These are phyloP conservation scores for Andricus quercusramuli DNA, from an alignment of 2,888 invertebrate genomes.

Conservation along the genomic window DNA sequence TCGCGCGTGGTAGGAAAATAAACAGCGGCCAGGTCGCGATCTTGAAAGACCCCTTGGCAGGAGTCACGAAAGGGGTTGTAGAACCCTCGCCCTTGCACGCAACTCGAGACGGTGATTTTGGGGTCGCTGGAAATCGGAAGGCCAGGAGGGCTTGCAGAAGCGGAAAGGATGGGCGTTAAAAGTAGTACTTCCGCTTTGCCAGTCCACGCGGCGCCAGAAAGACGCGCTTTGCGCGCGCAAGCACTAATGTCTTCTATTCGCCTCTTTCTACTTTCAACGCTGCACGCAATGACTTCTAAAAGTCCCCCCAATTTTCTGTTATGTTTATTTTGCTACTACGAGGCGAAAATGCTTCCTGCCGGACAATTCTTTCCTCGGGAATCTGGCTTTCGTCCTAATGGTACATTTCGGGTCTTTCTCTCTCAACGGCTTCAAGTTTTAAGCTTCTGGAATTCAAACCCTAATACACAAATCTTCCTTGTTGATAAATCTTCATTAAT, in stretches of 20 bases:
- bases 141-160: slow-evolving; percentile 46
- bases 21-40: slow-evolving; percentile 25
- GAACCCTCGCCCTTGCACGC: slow-evolving; percentile 58
- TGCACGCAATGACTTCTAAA: slow-evolving; percentile 43
- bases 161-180: slow-evolving; percentile 70
- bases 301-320: slow-evolving; percentile 42
- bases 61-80: slow-evolving; percentile 54
- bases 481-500: background rate
- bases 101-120: slow-evolving; percentile 73
- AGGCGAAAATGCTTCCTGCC: slow-evolving; percentile 67
- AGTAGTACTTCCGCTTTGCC: slow-evolving; percentile 76
- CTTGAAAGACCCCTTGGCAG: slow-evolving; percentile 22
- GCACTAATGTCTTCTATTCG: slow-evolving; percentile 3
- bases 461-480: background rate
- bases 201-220: slow-evolving; percentile 72
- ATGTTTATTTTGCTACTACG: slow-evolving; percentile 69
- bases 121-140: slow-evolving; percentile 60
- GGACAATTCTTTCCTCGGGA: slow-evolving; percentile 51
- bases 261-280: slow-evolving; percentile 44
- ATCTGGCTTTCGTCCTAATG: slow-evolving; percentile 45
- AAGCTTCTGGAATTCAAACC: background rate
- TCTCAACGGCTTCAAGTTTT: background rate
- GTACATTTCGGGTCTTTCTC: slow-evolving; percentile 5
- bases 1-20: slow-evolving; percentile 46
- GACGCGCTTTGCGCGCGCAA: slow-evolving; percentile 42